Evolutionary conservation across 2,797 vertebrate species (phyloP).

Genomic region (Epinephelus awoara): DNA sequence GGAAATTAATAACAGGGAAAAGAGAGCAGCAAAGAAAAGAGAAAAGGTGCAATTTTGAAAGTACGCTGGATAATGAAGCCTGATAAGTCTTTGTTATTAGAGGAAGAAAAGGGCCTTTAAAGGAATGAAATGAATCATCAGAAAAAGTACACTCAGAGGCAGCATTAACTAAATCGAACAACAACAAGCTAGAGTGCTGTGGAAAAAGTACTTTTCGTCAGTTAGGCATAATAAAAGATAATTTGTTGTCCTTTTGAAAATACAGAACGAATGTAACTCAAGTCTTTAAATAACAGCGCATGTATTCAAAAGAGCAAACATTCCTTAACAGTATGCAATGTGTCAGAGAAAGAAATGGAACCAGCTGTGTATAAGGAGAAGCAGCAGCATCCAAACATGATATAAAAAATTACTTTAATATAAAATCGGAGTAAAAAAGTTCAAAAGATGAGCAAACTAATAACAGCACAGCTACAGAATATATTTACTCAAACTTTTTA

Average conservation of each 20-base stretch:
- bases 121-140: slow-evolving; percentile 45
- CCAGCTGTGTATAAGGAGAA: not conserved
- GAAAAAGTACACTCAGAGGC: slow-evolving; percentile 17
- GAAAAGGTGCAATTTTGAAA: slow-evolving; percentile 16
- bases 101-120: slow-evolving; percentile 29
- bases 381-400: not conserved
- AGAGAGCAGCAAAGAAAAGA: not conserved
- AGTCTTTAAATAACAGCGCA: not conserved
- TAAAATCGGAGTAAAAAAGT: not conserved
- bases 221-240: slow-evolving; percentile 19
- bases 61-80: slow-evolving; percentile 22
- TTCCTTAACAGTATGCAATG: not conserved
- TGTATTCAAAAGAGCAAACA: not conserved
- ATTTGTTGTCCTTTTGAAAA: slow-evolving; percentile 37
- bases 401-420: not conserved
- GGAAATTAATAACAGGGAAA: slow-evolving; percentile 30
- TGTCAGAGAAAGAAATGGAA: not conserved
- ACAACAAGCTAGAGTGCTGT: not conserved
- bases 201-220: not conserved
- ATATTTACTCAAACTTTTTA: not conserved
- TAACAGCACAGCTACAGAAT: not conserved
- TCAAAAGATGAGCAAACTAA: slow-evolving; percentile 4
- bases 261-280: not conserved
- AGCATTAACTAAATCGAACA: slow-evolving; percentile 35
- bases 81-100: slow-evolving; percentile 47